Base-by-base conservation (phyloP, 2,797 vertebrate species). In the Aldrovandia affinis region DNA sequence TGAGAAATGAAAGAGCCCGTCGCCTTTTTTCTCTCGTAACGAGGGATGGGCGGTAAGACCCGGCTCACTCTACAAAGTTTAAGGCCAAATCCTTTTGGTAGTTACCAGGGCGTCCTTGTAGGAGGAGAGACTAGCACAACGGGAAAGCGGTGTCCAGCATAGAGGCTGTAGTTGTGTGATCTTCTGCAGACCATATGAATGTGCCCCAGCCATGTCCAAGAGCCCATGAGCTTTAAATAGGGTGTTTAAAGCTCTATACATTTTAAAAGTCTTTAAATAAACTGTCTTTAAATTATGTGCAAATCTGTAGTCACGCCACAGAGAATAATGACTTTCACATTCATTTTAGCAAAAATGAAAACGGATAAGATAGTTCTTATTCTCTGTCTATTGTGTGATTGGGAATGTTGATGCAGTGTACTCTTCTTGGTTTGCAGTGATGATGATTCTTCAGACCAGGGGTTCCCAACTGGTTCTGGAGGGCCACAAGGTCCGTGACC, bases 11-110 rank as follows among this genome's bases (percentile, higher is more conserved):
- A 82, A 88, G 89, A 90, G 90, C 83, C 85, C 87, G 89, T 87
- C 87, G 89, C 87, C 89, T 63, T 83, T 88, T 86, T 85, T 82
- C 78, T 80, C 33, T 28, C 2, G 0, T 33, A 12, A 83, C 50
- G 42, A 30, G 8, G 20, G 82, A 47, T n/a, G 1, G 80, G 36
- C 68, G 78, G 73, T 80, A 83, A 61, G 83, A 33, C 54, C 68
- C 85, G 80, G 83, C 81, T 73, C 87, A 84, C 88, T 80, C 90
- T 86, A 75, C 84, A 92, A 87, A 86, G 88, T 91, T 89, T 89
- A 92, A 89, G 92, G 88, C 89, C 88, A 92, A 90, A 92, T 92
- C 90, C 87, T 89, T 82, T 89, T 86, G 89, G 91, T 82, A 84
- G 89, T 88, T 89, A 86, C 87, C 88, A 80, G 81, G 68, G 44